Evolutionary conservation across 1,140 invertebrate genomes (phyloP).

Genomic region (Coelopa frigida): DNA sequence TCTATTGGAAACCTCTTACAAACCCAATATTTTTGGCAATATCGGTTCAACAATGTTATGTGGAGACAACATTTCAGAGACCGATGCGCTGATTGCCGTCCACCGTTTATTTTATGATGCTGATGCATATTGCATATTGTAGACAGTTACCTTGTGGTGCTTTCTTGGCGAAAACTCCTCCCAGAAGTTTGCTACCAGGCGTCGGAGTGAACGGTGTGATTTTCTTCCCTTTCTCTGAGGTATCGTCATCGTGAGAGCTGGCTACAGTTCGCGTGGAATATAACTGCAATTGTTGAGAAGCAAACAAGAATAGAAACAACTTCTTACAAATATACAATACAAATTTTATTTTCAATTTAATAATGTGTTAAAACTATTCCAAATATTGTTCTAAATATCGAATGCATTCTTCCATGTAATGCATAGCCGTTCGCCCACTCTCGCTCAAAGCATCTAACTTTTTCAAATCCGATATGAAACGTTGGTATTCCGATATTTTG

Average conservation of each 20-base stretch:
- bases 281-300: slow-evolving; percentile 22
- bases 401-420: slow-evolving; percentile 33
- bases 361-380: neutral
- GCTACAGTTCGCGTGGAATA: slow-evolving; percentile 21
- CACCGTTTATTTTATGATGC: too few species aligned
- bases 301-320: neutral
- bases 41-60: too few species aligned
- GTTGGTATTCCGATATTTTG: slow-evolving; percentile 30
- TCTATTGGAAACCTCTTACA: too few species aligned
- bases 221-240: slow-evolving; percentile 24
- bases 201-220: slow-evolving; percentile 39
- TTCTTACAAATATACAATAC: neutral
- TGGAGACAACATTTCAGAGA: too few species aligned
- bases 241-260: slow-evolving; percentile 15
- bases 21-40: too few species aligned
- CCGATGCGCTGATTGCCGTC: too few species aligned
- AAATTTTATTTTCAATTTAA: slow-evolving; percentile 5
- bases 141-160: slow-evolving; percentile 32
- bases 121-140: too few species aligned
- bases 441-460: slow-evolving; percentile 18
- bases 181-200: slow-evolving; percentile 33
- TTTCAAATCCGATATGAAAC: slow-evolving; percentile 21
- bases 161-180: slow-evolving; percentile 39
- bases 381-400: slow-evolving; percentile 23
- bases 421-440: slow-evolving; percentile 21